phyloP scores from a whole-genome alignment of 2,113 vertebrate species.

The Sakesphorus luctuosus region DNA sequence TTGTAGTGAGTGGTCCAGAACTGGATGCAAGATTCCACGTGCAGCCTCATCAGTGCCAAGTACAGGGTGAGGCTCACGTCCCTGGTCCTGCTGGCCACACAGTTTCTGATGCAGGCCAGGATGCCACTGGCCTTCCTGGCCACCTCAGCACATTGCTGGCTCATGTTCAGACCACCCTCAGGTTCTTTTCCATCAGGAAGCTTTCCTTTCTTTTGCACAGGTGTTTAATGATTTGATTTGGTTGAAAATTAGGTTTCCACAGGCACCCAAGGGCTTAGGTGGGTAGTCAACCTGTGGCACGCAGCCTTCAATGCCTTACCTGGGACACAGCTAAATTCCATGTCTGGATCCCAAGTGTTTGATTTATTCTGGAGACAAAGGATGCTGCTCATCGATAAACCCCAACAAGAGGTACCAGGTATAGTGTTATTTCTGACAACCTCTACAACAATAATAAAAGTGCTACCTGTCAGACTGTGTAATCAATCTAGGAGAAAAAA shows the following conservation, averaged over 20 bases:
- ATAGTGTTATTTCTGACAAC: conserved; percentile 4
- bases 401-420: not conserved
- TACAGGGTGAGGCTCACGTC: not conserved
- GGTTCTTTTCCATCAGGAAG: not conserved
- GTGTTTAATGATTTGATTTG: not conserved
- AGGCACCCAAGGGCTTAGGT: not conserved
- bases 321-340: not conserved
- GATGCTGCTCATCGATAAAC: not conserved
- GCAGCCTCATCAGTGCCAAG: rapidly evolving
- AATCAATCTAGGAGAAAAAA: conserved; percentile 1
- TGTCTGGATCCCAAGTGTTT: not conserved
- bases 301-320: not conserved
- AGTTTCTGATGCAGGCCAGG: not conserved
- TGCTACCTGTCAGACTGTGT: not conserved
- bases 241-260: not conserved
- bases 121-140: not conserved
- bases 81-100: not conserved
- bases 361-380: not conserved
- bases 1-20: not conserved
- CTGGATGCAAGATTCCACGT: rapidly evolving
- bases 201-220: not conserved
- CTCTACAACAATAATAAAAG: conserved; percentile 25
- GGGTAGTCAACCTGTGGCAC: not conserved
- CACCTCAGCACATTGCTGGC: not conserved
- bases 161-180: not conserved